Evolutionary conservation across 2,113 vertebrate genomes (phyloP), one percentile per base, ranked within the genome.

Genomic region (Anoplopoma fimbria): DNA sequence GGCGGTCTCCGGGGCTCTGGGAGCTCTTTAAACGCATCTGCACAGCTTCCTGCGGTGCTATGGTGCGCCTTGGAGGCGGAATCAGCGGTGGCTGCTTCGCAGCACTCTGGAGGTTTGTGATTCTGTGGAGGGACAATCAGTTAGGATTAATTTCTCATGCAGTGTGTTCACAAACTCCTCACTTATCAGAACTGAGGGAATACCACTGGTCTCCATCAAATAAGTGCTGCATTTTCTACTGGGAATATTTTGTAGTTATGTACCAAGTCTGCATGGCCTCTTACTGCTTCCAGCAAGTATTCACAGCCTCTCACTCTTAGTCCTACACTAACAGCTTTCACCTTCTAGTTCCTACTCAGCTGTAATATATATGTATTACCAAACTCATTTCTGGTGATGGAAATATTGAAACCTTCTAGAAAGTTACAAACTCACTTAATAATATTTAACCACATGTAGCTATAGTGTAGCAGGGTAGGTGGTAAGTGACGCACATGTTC

Each of bases 11-110:
- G 0, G 89, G 25, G 55, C 25, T 87, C 51, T 82, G 85, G 0
- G 88, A 62, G 77, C 12, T 90, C 67, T 93, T 95, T 2, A 88
- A 75, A 27, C 95, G 91, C 80, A 95, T 64, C 40, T 93, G 90
- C 55, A 95, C 94, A 0, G 73, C 31, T 60, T 84, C 91, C 31
- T 70, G 88, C 1, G 49, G 9, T 0, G 2, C 75, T 1, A 71
- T 8, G 29, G 55, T 45, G 25, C 33, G 73, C 47, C 69, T 82
- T 2, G 38, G 87, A 31, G 79, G 75, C 72, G 71, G 73, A 57
- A 61, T 36, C 19, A 63, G 31, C 0, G 57, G 38, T 1, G 69
- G 60, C 64, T 90, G 81, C 69, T 90, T 93, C 0, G 49, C 29
- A 0, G 64, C 17, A 40, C 45, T 89, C 63, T 93, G 89, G 13